phyloP scores from a whole-genome alignment of 2,797 vertebrate genomes.

The Trematomus bernacchii region DNA sequence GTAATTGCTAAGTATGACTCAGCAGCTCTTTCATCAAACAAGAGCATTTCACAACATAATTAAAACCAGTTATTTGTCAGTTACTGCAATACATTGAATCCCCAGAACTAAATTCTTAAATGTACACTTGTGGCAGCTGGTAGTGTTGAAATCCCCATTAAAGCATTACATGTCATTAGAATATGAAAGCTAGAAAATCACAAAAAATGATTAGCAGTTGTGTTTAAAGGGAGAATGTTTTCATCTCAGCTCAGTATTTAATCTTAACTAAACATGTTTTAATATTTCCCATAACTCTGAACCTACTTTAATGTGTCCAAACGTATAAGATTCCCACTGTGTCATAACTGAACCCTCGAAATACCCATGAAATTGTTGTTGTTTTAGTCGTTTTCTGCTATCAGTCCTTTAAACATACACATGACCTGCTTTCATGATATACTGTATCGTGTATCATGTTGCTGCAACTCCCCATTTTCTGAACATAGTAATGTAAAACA shows the following conservation, averaged over 20 bases:
- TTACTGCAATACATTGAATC: not conserved
- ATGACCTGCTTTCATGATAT: constrained; percentile 33
- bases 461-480: constrained; percentile 50
- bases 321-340: not conserved
- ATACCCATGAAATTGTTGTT: not conserved
- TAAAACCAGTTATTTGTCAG: constrained; percentile 9
- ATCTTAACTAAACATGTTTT: not conserved
- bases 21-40: constrained; percentile 8
- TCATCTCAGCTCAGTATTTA: not conserved
- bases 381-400: constrained; percentile 9
- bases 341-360: constrained; percentile 13
- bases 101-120: not conserved
- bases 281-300: constrained; percentile 9
- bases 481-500: constrained; percentile 55
- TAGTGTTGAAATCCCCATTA: constrained; percentile 1
- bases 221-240: not conserved
- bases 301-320: constrained; percentile 2
- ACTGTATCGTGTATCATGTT: constrained; percentile 27
- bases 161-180: not conserved
- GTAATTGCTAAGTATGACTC: constrained; percentile 15
- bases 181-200: not conserved
- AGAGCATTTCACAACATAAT: not conserved
- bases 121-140: not conserved
- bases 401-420: constrained; percentile 23
- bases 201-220: not conserved